phyloP scores from a whole-genome alignment of 2,888 invertebrate species.

The Cheilosia urbana region DNA sequence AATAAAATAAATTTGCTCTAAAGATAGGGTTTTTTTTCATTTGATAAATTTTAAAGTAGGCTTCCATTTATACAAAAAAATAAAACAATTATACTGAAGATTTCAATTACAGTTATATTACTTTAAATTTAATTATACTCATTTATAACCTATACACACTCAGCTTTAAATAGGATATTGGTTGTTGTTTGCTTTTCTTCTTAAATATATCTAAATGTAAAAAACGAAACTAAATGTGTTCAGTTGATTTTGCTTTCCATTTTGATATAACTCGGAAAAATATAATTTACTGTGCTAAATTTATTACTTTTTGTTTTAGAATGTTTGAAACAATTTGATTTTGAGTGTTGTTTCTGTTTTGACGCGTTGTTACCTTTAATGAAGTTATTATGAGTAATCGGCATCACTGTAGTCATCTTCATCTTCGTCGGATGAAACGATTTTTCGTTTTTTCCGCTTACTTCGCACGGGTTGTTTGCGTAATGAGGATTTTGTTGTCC shows the following conservation, averaged over 20 bases:
- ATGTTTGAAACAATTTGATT: constrained; percentile 35
- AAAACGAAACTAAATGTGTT: constrained; percentile 57
- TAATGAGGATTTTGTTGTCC: constrained; percentile 58
- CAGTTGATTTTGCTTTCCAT: constrained; percentile 30
- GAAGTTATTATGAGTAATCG: constrained; percentile 80
- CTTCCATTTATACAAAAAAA: constrained; percentile 57
- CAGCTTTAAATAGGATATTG: constrained; percentile 58
- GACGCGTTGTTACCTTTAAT: constrained; percentile 36
- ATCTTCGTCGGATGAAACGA: constrained; percentile 86
- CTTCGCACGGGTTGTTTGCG: constrained; percentile 79
- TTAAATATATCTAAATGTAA: constrained; percentile 34
- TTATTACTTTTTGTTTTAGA: constrained; percentile 31
- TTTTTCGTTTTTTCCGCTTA: constrained; percentile 85
- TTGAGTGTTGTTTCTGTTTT: constrained; percentile 14
- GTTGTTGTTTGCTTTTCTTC: constrained; percentile 24
- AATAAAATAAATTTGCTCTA: constrained; percentile 69
- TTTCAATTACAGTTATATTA: constrained; percentile 4
- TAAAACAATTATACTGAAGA: constrained; percentile 23
- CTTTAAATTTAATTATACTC: constrained; percentile 36
- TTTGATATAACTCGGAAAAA: constrained; percentile 36
- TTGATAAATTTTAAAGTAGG: constrained; percentile 45
- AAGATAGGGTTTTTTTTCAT: constrained; percentile 37
- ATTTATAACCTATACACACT: constrained; percentile 61
- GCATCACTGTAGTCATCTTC: constrained; percentile 88
- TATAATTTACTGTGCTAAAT: background rate